Percentiles rank a stretch among this genome's conserved stretches.
Conservation (phyloP, 2,888 invertebrate species). For the Eupithecia subumbrata region DNA sequence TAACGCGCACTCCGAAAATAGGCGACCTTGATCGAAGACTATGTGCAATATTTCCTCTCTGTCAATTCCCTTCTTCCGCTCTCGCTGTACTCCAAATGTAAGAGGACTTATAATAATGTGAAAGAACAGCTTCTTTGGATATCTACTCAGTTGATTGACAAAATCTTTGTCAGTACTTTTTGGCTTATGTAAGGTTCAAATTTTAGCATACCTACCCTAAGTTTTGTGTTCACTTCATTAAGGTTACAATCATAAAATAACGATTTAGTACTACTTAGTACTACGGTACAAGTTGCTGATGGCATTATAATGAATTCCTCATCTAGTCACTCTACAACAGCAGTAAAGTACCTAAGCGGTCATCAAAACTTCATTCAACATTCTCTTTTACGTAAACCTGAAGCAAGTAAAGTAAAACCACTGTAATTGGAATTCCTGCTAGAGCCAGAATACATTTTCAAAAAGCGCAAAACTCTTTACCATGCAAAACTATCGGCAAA, state of each 20-base stretch:
- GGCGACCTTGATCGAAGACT: background rate
- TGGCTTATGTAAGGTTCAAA: no score
- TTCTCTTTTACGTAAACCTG: conserved; percentile 3
- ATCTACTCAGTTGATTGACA: no score
- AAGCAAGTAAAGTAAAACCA: conserved; percentile 11
- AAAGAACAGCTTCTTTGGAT: no score
- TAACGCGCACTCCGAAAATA: background rate
- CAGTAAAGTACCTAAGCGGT: background rate
- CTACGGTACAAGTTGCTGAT: background rate
- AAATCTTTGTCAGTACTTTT: no score
- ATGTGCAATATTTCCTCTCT: background rate
- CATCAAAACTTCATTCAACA: background rate
- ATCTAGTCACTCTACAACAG: background rate
- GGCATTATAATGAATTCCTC: background rate
- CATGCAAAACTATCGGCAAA: conserved; percentile 49
- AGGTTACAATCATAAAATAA: no score
- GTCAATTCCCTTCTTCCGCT: no score
- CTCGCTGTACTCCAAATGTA: no score
- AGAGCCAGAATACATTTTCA: conserved; percentile 38
- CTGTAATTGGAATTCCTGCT: conserved; percentile 38
- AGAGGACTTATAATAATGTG: no score
- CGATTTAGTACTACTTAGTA: no score
- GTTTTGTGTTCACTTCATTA: no score
- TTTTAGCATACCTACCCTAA: no score
- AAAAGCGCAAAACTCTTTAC: conserved; percentile 40